Base-by-base conservation (phyloP, 2,888 invertebrate species). In the Phrixothrix hirtus region DNA sequence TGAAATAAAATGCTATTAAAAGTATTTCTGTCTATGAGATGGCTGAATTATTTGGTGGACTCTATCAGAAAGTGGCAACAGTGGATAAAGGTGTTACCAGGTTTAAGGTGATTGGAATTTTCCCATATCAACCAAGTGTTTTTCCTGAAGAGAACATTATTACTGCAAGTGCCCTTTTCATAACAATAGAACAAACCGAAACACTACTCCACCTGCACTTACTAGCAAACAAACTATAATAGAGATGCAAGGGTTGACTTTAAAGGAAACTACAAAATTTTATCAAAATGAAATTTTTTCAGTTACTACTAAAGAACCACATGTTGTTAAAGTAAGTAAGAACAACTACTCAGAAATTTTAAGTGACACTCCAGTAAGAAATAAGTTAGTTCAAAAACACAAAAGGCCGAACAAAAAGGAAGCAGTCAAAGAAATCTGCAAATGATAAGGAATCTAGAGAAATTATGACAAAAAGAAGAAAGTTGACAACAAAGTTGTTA, bases 1-100 rank as follows among this genome's bases (percentile, higher is more conserved):
- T 31, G 31, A 31, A 31, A 31, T 31, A 11, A 3, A 31, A 31
- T 31, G 31, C 31, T 31, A 13, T 6, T 13, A 31, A 31, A 31
- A 31, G 31, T 12, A 12, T n/a, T n/a, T n/a, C n/a, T n/a, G n/a
- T n/a, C n/a, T n/a, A n/a, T n/a, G n/a, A n/a, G n/a, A n/a, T n/a
- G n/a, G n/a, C n/a, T n/a, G n/a, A n/a, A n/a, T n/a, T n/a, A n/a
- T n/a, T 31, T 31, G 13, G 6, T 31, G 10, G 12, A 31, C 12
- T 11, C 10, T 27, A 27, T 11, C 9, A 27, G 10, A 27, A 27
- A 27, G 27, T 27, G 11, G 12, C 31, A 31, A 31, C 31, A 12
- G 31, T 12, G 9, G 31, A 31, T 31, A 31, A 31, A 12, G 10
- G 12, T 11, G 11, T 31, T 31, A 31, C 11, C 13, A 13, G 31